Evolutionary conservation across 2,113 vertebrate species (phyloP).

Genomic region (Eclectus roratus): DNA sequence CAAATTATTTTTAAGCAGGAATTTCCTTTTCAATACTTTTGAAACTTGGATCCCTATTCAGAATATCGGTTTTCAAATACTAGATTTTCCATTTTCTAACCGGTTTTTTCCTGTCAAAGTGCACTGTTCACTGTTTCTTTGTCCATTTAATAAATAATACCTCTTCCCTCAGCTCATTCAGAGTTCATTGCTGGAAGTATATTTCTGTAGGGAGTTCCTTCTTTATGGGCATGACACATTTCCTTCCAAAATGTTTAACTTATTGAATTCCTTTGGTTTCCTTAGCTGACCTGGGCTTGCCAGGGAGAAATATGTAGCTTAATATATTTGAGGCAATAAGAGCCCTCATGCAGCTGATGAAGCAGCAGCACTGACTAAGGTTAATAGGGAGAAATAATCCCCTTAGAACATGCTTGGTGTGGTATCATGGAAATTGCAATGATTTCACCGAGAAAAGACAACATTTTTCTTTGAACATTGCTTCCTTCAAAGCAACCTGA

Average conservation of each 20-base stretch:
- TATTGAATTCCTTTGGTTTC: conserved; percentile 25
- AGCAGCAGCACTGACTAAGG: background rate
- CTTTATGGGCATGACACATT: conserved; percentile 9
- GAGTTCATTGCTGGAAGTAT: background rate
- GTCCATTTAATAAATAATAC: conserved; percentile 4
- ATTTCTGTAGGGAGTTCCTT: conserved; percentile 28
- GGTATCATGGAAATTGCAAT: background rate
- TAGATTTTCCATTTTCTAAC: background rate
- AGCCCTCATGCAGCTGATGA: background rate
- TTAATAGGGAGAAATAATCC: background rate
- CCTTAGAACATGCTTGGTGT: background rate
- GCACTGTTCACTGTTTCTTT: background rate
- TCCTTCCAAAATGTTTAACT: conserved; percentile 28
- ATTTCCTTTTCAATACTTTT: background rate
- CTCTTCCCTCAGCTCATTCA: background rate
- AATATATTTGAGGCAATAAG: conserved; percentile 31
- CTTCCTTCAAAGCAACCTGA: conserved; percentile 1
- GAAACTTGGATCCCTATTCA: background rate
- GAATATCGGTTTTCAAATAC: background rate
- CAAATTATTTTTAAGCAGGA: background rate
- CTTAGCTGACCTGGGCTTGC: conserved; percentile 25
- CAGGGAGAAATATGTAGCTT: conserved; percentile 43
- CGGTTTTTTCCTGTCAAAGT: background rate
- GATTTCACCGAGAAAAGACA: fast-evolving
- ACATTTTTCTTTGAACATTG: background rate